Evolutionary conservation across 2,113 vertebrate species (phyloP).

Genomic region (Xiphophorus maculatus): DNA sequence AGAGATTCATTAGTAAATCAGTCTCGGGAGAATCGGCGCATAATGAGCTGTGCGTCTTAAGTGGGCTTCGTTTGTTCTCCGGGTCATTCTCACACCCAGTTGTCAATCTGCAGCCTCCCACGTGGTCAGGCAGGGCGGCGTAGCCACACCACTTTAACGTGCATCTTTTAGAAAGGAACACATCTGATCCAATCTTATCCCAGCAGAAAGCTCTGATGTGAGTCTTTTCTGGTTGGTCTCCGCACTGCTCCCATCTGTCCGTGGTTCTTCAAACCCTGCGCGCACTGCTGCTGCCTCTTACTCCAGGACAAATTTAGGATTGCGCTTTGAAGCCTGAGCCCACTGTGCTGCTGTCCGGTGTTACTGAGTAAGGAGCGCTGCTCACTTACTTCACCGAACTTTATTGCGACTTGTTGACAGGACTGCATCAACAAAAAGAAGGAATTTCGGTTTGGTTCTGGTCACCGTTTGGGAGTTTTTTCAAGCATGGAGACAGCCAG

Average conservation of each 20-base stretch:
- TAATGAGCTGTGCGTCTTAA: background rate
- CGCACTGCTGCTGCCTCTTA: slow-evolving; percentile 34
- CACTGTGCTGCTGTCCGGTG: background rate
- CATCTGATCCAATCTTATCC: slow-evolving; percentile 47
- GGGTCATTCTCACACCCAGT: slow-evolving; percentile 15
- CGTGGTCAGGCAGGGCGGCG: slow-evolving; percentile 76
- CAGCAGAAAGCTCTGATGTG: slow-evolving; percentile 39
- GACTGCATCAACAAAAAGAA: background rate
- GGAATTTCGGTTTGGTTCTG: background rate
- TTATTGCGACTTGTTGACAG: background rate
- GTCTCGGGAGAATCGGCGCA: too few species aligned
- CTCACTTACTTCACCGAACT: background rate
- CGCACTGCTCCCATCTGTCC: slow-evolving; percentile 44
- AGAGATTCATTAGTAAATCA: background rate
- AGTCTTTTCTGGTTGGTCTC: slow-evolving; percentile 32
- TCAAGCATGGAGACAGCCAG: slow-evolving; percentile 67
- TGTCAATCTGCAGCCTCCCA: slow-evolving; percentile 68
- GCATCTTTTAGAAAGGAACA: slow-evolving; percentile 60
- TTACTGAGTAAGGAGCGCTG: slow-evolving; percentile 6
- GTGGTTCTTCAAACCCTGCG: slow-evolving; percentile 29
- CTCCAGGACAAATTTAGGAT: slow-evolving; percentile 46
- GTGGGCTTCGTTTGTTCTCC: background rate
- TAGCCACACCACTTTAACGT: slow-evolving; percentile 42
- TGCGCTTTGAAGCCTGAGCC: slow-evolving; percentile 25
- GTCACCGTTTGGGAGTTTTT: slow-evolving; percentile 7